phyloP scores from a whole-genome alignment of 1,140 invertebrate genomes.

The Heliconius hermathena region DNA sequence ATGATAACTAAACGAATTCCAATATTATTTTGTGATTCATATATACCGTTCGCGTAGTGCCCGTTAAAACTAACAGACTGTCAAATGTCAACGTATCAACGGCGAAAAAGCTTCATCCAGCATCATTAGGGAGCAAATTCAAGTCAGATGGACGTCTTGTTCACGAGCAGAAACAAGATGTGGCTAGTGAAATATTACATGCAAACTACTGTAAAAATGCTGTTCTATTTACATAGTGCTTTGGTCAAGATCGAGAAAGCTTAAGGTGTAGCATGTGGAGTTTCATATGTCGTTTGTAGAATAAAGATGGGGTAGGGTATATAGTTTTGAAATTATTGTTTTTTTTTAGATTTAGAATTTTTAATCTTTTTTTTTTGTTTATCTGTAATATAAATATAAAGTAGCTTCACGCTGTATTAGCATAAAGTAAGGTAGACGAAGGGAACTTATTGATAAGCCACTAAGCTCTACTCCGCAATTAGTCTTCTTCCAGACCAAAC shows the following conservation, averaged over 20 bases:
- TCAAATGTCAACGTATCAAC: slow-evolving; percentile 19
- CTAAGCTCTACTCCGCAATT: too few relatives aligned
- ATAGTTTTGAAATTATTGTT: too few relatives aligned
- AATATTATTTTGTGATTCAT: slow-evolving; percentile 9
- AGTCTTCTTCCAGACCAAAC: too few relatives aligned
- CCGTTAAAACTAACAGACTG: slow-evolving; percentile 16
- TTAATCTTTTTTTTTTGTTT: too few relatives aligned
- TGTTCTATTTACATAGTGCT: slow-evolving; percentile 58
- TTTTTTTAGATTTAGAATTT: too few relatives aligned
- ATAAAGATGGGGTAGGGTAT: too few relatives aligned
- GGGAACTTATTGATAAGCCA: too few relatives aligned
- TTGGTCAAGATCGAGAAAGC: slow-evolving; percentile 38
- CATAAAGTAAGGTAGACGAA: too few relatives aligned
- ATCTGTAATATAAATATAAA: too few relatives aligned
- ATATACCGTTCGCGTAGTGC: not conserved
- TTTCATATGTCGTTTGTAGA: not conserved
- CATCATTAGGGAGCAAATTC: slow-evolving; percentile 63
- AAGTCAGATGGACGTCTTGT: slow-evolving; percentile 59
- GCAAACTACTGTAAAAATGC: slow-evolving; percentile 66
- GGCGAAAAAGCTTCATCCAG: slow-evolving; percentile 52
- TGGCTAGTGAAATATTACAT: slow-evolving; percentile 67
- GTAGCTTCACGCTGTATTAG: too few relatives aligned
- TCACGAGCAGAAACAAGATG: slow-evolving; percentile 64
- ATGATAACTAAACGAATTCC: not conserved
- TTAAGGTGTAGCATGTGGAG: not conserved